Evolutionary conservation across 2,113 vertebrate species (phyloP).

Genomic region (Clarias batrachus): DNA sequence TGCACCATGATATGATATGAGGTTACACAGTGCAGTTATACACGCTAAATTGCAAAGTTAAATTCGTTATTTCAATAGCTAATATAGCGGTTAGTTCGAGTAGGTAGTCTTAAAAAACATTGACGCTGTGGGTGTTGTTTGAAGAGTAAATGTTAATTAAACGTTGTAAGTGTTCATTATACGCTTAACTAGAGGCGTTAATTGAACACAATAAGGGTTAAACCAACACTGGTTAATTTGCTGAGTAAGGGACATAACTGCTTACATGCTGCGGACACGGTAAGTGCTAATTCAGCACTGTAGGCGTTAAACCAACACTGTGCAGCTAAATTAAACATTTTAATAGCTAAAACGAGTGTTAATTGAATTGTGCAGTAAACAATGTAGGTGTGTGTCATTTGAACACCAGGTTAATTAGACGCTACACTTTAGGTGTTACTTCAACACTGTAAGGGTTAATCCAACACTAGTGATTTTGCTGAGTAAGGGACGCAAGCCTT

Average conservation of each 20-base stretch:
- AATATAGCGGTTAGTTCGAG: not conserved
- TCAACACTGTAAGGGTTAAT: conserved; percentile 5
- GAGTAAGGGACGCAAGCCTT: conserved; percentile 3
- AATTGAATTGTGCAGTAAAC: not conserved
- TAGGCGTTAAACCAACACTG: conserved; percentile 17
- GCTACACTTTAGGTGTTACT: not conserved
- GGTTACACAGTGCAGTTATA: not conserved
- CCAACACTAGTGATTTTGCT: conserved; percentile 4
- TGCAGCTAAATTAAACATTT: not conserved
- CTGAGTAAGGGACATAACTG: not conserved
- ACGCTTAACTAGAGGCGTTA: not conserved
- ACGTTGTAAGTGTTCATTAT: not conserved
- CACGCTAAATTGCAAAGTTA: not conserved
- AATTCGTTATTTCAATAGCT: not conserved
- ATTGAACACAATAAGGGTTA: conserved; percentile 5
- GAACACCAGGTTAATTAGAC: not conserved
- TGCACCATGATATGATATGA: not conserved
- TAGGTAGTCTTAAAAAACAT: not conserved
- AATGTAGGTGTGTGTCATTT: not conserved
- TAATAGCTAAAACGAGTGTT: not conserved
- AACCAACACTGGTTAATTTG: not conserved
- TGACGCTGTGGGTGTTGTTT: not conserved
- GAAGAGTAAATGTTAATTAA: not conserved
- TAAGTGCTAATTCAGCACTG: not conserved
- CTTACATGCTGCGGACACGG: not conserved